These are phyloP conservation scores for Jaculus jaculus DNA, from an alignment of 2,113 vertebrate species.

Conservation along the genomic window DNA sequence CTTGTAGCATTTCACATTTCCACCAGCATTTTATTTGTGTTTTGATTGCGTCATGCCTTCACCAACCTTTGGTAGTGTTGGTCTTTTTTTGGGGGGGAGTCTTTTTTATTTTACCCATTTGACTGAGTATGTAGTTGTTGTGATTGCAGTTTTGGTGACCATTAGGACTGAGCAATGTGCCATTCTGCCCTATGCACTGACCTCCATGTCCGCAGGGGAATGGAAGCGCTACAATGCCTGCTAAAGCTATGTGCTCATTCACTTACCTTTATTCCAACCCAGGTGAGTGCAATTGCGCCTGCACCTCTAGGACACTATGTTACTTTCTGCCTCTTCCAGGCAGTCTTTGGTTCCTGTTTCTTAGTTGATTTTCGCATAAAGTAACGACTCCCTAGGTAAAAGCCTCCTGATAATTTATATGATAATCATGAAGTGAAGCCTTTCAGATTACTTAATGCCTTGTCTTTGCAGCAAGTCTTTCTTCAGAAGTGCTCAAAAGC, in stretches of 20 bases:
- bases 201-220: neutral
- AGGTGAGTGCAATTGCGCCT: neutral
- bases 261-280: neutral
- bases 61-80: neutral
- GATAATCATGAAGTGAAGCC: conserved; percentile 47
- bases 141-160: neutral
- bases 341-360: neutral
- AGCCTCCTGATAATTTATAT: conserved; percentile 61
- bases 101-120: conserved; percentile 1
- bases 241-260: neutral
- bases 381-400: conserved; percentile 26
- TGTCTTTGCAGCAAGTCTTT: conserved; percentile 51
- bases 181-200: neutral
- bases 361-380: conserved; percentile 51
- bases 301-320: neutral
- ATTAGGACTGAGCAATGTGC: neutral
- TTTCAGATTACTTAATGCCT: conserved; percentile 38
- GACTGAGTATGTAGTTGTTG: neutral
- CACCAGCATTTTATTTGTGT: neutral
- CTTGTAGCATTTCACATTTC: no score
- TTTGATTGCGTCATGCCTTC: neutral
- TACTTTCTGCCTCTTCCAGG: neutral
- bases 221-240: neutral
- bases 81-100: neutral
- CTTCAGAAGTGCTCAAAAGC: conserved; percentile 41